Base-by-base conservation (phyloP, 2,797 vertebrate genomes). In the Characodon lateralis region DNA sequence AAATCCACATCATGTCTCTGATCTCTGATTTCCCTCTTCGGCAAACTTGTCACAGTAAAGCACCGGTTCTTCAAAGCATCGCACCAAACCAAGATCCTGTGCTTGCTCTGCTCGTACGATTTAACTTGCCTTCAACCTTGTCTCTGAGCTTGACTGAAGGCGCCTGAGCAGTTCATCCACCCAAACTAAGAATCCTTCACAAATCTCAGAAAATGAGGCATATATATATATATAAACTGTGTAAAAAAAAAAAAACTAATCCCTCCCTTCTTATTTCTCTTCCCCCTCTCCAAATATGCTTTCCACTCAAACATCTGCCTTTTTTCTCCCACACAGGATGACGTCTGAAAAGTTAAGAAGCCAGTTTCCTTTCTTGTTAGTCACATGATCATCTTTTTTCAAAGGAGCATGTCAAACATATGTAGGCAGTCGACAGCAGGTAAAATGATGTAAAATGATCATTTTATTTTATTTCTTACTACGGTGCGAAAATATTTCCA, bases 281-380 rank as follows among this genome's bases (percentile, higher is more conserved):
- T 83, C 77, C 70, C 70, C 77, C 26, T 79, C 79, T 87, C 82
- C 85, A 88, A 83, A 43, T 77, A 26, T 0, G 13, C 83, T 81
- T 89, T 89, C 87, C 81, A 89, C 81, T 1, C 41, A 79, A 78
- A 87, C 72, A 79, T 84, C 77, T 90, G 81, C 71, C 69, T 72
- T 53, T 48, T 51, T 59, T 79, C 76, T 74, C 68, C 77, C 81
- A 89, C 88, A 78, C 86, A 92, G 61, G n/a, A 68, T 89, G 87
- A 90, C 74, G 51, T 84, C 50, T 89, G 51, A 78, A 72, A 78
- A 72, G 72, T 41, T 65, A 80, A 81, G n/a, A 84, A 72, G 74
- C 2, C 71, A 2, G 85, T 83, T 94, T 94, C 91, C 87, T 89
- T 83, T 87, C 74, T 71, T 74, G 73, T 2, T 1, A 53, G 83